phyloP scores from a whole-genome alignment of 2,888 invertebrate species.

The Polia nebulosa region DNA sequence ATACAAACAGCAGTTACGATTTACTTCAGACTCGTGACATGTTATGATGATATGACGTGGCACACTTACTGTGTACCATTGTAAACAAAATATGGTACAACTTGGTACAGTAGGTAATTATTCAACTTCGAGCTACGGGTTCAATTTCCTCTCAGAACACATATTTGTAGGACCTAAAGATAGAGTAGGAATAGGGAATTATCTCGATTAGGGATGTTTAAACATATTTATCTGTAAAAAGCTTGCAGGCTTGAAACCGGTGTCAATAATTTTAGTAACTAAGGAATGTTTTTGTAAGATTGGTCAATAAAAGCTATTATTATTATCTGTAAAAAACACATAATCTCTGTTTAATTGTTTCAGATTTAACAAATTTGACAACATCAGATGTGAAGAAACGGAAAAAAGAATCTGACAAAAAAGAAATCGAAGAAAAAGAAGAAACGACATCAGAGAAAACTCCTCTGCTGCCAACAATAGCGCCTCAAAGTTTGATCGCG shows the following conservation, averaged over 20 bases:
- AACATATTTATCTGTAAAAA: too few relatives aligned
- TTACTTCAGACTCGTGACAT: neutral
- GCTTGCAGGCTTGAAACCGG: too few relatives aligned
- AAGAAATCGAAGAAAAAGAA: slow-evolving; percentile 69
- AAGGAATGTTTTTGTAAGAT: too few relatives aligned
- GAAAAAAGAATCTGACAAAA: slow-evolving; percentile 64
- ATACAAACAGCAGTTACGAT: neutral
- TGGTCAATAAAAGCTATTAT: too few relatives aligned
- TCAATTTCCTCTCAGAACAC: neutral
- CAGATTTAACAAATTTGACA: slow-evolving; percentile 77
- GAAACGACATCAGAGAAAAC: slow-evolving; percentile 74
- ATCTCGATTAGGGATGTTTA: too few relatives aligned
- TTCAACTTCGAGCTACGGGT: neutral
- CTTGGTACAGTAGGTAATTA: neutral
- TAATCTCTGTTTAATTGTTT: slow-evolving; percentile 60
- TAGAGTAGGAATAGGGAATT: neutral
- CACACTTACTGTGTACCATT: too few relatives aligned
- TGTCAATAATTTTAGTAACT: too few relatives aligned
- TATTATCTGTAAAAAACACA: too few relatives aligned
- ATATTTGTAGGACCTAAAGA: neutral
- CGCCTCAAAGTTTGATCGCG: slow-evolving; percentile 90
- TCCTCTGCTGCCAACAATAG: slow-evolving; percentile 73
- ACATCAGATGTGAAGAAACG: slow-evolving; percentile 71
- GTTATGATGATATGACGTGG: neutral
- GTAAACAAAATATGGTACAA: too few relatives aligned